Percentiles rank a stretch among this genome's conserved stretches.
phyloP scores from a whole-genome alignment of 2,797 vertebrate genomes.

The Pitangus sulphuratus region DNA sequence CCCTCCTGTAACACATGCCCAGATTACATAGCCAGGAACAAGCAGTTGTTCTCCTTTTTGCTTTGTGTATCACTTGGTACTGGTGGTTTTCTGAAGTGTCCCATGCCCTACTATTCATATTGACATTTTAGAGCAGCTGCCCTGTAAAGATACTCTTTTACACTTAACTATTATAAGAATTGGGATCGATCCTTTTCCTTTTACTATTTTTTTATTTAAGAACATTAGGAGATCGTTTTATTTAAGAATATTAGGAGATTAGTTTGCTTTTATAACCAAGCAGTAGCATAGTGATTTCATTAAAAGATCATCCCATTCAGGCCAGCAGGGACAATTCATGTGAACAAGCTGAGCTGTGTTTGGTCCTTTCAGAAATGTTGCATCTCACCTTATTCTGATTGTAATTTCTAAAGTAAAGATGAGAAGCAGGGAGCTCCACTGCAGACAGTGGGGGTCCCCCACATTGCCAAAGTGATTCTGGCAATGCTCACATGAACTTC shows the following conservation, averaged over 20 bases:
- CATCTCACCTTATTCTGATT: not conserved
- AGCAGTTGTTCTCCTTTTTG: not conserved
- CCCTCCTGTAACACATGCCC: not conserved
- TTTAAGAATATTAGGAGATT: not conserved
- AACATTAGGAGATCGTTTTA: no score
- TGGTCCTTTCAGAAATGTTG: not conserved
- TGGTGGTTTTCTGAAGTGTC: not conserved
- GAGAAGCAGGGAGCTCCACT: not conserved
- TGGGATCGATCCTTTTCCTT: not conserved
- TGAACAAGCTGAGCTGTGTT: not conserved
- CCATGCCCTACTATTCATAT: not conserved
- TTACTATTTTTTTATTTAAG: not conserved
- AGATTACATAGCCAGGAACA: not conserved
- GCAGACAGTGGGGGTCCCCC: not conserved
- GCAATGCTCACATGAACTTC: not conserved
- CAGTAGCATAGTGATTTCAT: not conserved
- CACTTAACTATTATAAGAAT: not conserved
- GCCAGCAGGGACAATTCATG: not conserved
- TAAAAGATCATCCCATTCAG: not conserved
- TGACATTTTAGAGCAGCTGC: not conserved
- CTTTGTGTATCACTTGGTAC: not conserved
- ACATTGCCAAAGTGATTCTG: not conserved
- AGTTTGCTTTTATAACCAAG: slow-evolving; percentile 25
- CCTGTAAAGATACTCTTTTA: not conserved
- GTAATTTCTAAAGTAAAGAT: not conserved